These are phyloP conservation scores for Ranitomeya variabilis DNA, from an alignment of 2,113 vertebrate species.

Conservation along the genomic window DNA sequence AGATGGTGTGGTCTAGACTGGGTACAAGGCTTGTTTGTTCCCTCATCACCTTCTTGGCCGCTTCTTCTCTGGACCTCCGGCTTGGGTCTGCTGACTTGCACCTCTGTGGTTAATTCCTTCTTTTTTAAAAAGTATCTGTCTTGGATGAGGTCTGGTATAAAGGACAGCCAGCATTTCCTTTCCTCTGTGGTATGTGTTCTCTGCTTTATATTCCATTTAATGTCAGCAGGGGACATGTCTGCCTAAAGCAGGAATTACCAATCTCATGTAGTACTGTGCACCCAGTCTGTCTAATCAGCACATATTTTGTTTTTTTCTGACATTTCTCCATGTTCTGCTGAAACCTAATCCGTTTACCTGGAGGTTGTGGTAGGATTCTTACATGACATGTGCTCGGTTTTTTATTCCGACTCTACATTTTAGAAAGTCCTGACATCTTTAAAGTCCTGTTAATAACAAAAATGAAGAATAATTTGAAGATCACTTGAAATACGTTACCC, in stretches of 20 bases:
- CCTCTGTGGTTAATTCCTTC: conserved; percentile 3
- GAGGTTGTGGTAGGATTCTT: conserved; percentile 35
- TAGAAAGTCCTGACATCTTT: neutral
- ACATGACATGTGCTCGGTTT: neutral
- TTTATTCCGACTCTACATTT: neutral
- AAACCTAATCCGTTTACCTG: conserved; percentile 31
- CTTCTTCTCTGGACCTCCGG: neutral
- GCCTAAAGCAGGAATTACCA: conserved; percentile 21
- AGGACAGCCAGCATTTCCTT: neutral
- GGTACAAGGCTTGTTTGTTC: conserved; percentile 16
- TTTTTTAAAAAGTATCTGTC: neutral
- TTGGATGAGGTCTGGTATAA: neutral
- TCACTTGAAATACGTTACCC: neutral
- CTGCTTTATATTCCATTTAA: neutral
- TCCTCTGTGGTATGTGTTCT: conserved; percentile 29
- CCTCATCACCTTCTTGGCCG: neutral
- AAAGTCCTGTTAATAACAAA: neutral
- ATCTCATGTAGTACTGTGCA: conserved; percentile 32
- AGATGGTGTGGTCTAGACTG: conserved; percentile 1
- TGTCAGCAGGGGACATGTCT: conserved; percentile 38
- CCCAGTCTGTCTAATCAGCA: conserved; percentile 41
- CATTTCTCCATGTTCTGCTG: conserved; percentile 32
- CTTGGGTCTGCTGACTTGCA: neutral
- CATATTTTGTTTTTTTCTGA: conserved; percentile 24
- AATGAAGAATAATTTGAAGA: neutral